phyloP scores from a whole-genome alignment of 2,888 invertebrate genomes.

The Acronicta leporina region DNA sequence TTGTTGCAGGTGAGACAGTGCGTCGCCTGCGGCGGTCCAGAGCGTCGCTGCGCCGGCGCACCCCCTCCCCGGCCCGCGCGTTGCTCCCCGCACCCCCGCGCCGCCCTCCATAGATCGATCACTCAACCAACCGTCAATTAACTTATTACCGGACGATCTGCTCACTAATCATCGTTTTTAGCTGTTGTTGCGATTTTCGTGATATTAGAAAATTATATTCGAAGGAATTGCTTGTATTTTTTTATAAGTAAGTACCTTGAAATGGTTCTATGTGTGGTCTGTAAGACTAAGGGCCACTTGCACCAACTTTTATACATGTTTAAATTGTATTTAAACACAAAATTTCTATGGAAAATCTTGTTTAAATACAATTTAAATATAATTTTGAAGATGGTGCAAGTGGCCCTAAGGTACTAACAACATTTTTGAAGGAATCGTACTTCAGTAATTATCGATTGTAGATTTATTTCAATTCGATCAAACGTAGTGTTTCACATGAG shows the following conservation, averaged over 20 bases:
- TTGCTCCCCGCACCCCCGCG: slow-evolving; percentile 36
- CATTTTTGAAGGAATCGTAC: not conserved
- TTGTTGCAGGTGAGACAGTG: slow-evolving; percentile 81
- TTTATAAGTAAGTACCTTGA: slow-evolving; percentile 6
- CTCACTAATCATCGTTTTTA: slow-evolving; percentile 69
- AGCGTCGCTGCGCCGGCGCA: slow-evolving; percentile 75
- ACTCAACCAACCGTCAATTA: slow-evolving; percentile 80
- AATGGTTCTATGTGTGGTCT: slow-evolving; percentile 35
- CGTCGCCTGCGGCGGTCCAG: slow-evolving; percentile 81
- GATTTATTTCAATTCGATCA: not conserved
- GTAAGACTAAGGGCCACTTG: not conserved
- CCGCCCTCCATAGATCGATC: slow-evolving; percentile 76
- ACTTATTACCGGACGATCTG: slow-evolving; percentile 74
- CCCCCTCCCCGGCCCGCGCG: slow-evolving; percentile 51
- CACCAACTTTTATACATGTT: too few relatives aligned
- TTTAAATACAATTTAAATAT: too few relatives aligned
- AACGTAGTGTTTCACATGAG: not conserved
- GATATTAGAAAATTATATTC: slow-evolving; percentile 51
- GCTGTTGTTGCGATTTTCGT: slow-evolving; percentile 51
- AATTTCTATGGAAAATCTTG: too few relatives aligned
- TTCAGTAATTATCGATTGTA: not conserved
- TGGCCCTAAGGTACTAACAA: too few relatives aligned
- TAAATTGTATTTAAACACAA: too few relatives aligned
- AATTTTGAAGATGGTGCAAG: too few relatives aligned
- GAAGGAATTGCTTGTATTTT: slow-evolving; percentile 19